These are phyloP conservation scores for Eulemur coronatus DNA, from an alignment of 2,797 vertebrate genomes.

Conservation along the genomic window DNA sequence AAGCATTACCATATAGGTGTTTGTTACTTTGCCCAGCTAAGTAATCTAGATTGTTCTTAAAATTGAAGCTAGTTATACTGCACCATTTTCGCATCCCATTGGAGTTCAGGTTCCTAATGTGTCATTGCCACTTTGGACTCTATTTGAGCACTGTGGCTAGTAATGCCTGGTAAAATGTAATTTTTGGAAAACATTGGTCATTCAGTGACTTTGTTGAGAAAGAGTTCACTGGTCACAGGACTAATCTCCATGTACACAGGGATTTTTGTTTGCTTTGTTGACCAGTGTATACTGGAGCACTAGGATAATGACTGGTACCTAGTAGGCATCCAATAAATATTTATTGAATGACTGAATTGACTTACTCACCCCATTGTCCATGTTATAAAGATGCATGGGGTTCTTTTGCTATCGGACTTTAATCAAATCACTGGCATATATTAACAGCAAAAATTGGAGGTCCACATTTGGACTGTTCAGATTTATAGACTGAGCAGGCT, in stretches of 20 bases:
- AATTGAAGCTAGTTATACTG: neutral
- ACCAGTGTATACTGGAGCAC: neutral
- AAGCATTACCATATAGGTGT: neutral
- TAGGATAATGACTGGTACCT: neutral
- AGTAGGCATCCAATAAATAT: slow-evolving; percentile 31
- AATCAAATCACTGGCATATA: slow-evolving; percentile 19
- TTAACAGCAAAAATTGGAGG: slow-evolving; percentile 11
- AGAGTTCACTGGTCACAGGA: neutral
- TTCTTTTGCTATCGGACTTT: slow-evolving; percentile 17
- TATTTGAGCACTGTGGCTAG: neutral
- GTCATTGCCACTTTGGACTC: neutral
- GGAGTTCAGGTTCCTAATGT: neutral
- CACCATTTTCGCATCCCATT: neutral
- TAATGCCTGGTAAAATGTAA: neutral
- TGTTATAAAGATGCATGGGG: slow-evolving; percentile 28
- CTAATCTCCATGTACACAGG: neutral
- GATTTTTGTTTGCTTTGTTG: neutral
- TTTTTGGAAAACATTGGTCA: neutral
- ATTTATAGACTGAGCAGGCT: slow-evolving; percentile 50
- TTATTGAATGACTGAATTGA: neutral
- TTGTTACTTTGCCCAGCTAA: neutral
- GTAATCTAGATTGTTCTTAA: neutral
- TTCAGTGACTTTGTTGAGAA: neutral
- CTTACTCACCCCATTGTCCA: neutral
- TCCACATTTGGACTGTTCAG: slow-evolving; percentile 16